Evolutionary conservation across 2,797 vertebrate species (phyloP).

Genomic region (Meriones psammophilus): DNA sequence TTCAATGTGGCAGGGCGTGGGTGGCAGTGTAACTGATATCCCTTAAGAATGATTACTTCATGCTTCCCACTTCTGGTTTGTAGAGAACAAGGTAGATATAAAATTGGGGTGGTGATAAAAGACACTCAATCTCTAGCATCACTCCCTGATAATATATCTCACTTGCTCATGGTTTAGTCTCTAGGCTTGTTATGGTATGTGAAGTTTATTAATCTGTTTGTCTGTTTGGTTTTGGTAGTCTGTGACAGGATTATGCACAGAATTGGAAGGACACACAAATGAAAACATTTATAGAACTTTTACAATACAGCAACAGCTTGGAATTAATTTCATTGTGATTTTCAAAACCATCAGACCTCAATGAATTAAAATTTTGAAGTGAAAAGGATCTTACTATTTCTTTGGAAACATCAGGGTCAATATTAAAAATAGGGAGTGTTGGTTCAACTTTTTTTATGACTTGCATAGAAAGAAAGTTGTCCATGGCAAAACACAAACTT

Average conservation of each 20-base stretch:
- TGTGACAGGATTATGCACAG: not conserved
- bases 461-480: not conserved
- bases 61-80: not conserved
- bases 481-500: slow-evolving; percentile 21
- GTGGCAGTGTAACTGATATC: not conserved
- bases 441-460: not conserved
- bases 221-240: not conserved
- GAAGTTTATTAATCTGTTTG: not conserved
- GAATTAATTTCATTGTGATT: slow-evolving; percentile 58
- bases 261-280: slow-evolving; percentile 33
- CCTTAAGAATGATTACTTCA: slow-evolving; percentile 29
- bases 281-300: not conserved
- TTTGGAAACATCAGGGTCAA: not conserved
- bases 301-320: slow-evolving; percentile 11
- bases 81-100: slow-evolving; percentile 24
- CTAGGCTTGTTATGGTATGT: not conserved
- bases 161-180: not conserved
- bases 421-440: not conserved
- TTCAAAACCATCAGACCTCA: slow-evolving; percentile 49
- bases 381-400: not conserved
- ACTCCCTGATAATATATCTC: not conserved
- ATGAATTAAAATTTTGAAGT: slow-evolving; percentile 40
- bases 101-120: not conserved
- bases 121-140: not conserved
- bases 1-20: not conserved